phyloP scores from a whole-genome alignment of 1,140 invertebrate species.

The Brachionus paranguensis region DNA sequence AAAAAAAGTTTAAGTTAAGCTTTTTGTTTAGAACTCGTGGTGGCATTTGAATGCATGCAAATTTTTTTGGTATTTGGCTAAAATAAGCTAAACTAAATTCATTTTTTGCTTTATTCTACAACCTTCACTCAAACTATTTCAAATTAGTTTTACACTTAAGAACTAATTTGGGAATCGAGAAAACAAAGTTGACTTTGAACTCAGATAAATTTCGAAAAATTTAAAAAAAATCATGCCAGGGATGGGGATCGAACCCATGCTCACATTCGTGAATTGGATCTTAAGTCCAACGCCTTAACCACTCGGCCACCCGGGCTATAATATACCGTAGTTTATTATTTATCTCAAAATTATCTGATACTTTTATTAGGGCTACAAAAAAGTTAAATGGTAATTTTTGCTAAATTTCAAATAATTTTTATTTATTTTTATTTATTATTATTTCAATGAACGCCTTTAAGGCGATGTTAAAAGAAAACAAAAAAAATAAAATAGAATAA shows the following conservation, averaged over 20 bases:
- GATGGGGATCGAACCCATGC: conserved; percentile 36
- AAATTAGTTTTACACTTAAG: background rate
- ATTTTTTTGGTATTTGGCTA: background rate
- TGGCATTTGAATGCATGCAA: conserved; percentile 23
- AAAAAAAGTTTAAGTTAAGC: background rate
- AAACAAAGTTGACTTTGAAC: conserved; percentile 3
- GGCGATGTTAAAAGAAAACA: too few species aligned
- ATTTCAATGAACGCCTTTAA: too few species aligned
- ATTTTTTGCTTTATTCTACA: background rate
- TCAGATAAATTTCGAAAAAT: background rate
- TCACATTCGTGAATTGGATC: conserved; percentile 37
- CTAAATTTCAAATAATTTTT: too few species aligned
- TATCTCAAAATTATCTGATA: background rate
- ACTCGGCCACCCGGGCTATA: conserved; percentile 28
- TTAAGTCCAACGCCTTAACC: conserved; percentile 37
- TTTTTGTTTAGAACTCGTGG: conserved; percentile 5
- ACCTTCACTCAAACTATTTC: background rate
- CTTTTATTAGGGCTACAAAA: too few species aligned
- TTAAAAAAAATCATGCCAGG: background rate
- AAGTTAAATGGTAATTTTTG: too few species aligned
- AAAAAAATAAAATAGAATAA: too few species aligned
- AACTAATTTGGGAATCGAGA: background rate
- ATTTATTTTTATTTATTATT: too few species aligned
- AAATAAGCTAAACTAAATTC: conserved; percentile 6
- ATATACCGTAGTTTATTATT: background rate